Evolutionary conservation across 2,888 invertebrate species (phyloP).

Genomic region (Chrysina gloriosa): DNA sequence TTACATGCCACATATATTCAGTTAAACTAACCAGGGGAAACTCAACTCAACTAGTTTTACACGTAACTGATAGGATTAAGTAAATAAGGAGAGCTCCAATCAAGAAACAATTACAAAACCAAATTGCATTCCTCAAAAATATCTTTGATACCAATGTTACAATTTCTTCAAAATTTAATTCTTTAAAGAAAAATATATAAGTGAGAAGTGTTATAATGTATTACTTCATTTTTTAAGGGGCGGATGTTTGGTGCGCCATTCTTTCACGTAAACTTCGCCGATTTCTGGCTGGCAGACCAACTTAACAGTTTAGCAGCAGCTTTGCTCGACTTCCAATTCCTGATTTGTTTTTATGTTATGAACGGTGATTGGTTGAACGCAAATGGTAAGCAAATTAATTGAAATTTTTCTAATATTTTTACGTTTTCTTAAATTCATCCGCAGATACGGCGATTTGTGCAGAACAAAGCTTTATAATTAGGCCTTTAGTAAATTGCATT

Average conservation of each 20-base stretch:
- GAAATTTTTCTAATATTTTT: neutral
- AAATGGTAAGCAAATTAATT: slow-evolving; percentile 61
- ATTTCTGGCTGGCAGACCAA: slow-evolving; percentile 90
- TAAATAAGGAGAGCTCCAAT: too few species aligned
- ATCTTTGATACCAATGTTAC: too few species aligned
- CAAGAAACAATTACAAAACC: too few species aligned
- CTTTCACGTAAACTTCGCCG: slow-evolving; percentile 83
- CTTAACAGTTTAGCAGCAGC: slow-evolving; percentile 82
- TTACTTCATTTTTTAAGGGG: slow-evolving; percentile 61
- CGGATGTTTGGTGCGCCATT: slow-evolving; percentile 79
- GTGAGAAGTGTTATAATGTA: neutral
- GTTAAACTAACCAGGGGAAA: too few species aligned
- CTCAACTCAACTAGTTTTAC: too few species aligned
- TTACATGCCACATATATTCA: too few species aligned
- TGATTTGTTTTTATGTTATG: slow-evolving; percentile 79
- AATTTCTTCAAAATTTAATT: too few species aligned
- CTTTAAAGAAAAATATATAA: neutral
- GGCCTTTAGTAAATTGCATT: slow-evolving; percentile 79
- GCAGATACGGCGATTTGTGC: slow-evolving; percentile 67
- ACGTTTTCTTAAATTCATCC: slow-evolving; percentile 25
- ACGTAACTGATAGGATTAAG: too few species aligned
- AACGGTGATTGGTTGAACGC: slow-evolving; percentile 70
- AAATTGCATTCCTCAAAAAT: too few species aligned
- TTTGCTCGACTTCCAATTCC: slow-evolving; percentile 82
- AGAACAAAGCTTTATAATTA: slow-evolving; percentile 65